Evolutionary conservation across 2,113 vertebrate genomes (phyloP), one percentile per base, ranked within the genome.

Genomic region (Picathartes gymnocephalus): DNA sequence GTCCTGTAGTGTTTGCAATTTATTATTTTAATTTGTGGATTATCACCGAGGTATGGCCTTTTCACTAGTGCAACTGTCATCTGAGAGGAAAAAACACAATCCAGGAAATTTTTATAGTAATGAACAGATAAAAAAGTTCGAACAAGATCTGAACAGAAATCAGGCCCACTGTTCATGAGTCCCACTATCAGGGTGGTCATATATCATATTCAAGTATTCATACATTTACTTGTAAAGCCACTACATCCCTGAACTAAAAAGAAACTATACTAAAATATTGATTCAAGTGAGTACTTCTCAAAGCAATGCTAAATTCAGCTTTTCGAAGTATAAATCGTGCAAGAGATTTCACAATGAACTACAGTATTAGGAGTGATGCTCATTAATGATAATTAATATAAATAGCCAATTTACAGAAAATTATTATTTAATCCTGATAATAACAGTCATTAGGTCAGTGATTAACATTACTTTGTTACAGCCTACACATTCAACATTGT

Each of bases 381-480:
- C 35, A 92, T 93, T 92, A 92, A 47, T 21, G 90, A 27, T 47
- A 95, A 92, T 92, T 78, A 84, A 31, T 78, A 74, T 68, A 35
- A 62, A 82, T 47, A 79, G 27, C 25, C 0, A 76, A 33, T 82
- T 76, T 54, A 79, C 35, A 68, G 21, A 93, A 94, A 74, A 71
- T 15, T 1, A 81, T 54, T 64, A 48, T 84, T 73, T 85, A 87
- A 81, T 81, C 61, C 39, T 48, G 28, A 23, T 71, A 90, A 81
- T 92, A 85, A 66, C 17, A 39, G 47, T 58, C 47, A 74, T 81
- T 84, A 78, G 6, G n/a, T 73, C 53, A 50, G 60, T 48, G 45
- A 94, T 86, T 89, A 93, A 61, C 24, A 57, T 53, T 77, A 56
- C 30, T 88, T 80, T 8, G 4, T 65, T 91, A 64, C 23, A 80